Evolutionary conservation across 1,140 invertebrate genomes (phyloP).

Genomic region (Globodera ellingtonae): DNA sequence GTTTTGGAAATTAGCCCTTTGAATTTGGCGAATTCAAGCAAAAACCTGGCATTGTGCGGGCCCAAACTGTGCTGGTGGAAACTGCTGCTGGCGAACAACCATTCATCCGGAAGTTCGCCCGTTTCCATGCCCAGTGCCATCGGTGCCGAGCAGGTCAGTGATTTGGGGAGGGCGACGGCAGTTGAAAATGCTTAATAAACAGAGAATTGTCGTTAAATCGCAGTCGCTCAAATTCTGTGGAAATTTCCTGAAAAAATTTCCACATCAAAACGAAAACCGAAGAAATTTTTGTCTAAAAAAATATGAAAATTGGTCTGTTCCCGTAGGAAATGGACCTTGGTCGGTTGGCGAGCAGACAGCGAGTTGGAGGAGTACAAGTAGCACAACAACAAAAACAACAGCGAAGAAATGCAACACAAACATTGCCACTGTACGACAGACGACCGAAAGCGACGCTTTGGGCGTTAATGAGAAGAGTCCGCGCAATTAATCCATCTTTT

Average conservation of each 20-base stretch:
- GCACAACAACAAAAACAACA: background rate
- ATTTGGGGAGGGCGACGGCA: background rate
- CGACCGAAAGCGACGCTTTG: no score
- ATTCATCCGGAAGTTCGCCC: constrained; percentile 61
- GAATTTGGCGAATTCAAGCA: background rate
- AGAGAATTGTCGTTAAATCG: background rate
- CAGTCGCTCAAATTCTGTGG: no score
- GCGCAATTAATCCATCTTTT: background rate
- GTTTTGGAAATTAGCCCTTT: constrained; percentile 53
- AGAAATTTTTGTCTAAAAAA: no score
- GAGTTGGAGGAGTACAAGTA: background rate
- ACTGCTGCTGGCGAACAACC: constrained; percentile 66
- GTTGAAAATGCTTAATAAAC: background rate
- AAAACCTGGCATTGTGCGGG: constrained; percentile 66
- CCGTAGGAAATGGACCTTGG: background rate
- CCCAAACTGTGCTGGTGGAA: constrained; percentile 66
- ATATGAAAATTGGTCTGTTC: no score
- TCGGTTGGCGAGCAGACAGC: background rate
- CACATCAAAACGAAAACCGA: no score
- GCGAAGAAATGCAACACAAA: background rate
- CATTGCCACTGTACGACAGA: background rate
- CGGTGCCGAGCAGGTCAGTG: background rate
- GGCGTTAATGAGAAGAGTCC: background rate
- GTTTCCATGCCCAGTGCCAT: constrained; percentile 65
- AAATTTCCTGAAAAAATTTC: no score